Evolutionary conservation across 2,797 vertebrate species (phyloP), one percentile per base, ranked within the genome.

Genomic region (Tenualosa thibaudeaui): DNA sequence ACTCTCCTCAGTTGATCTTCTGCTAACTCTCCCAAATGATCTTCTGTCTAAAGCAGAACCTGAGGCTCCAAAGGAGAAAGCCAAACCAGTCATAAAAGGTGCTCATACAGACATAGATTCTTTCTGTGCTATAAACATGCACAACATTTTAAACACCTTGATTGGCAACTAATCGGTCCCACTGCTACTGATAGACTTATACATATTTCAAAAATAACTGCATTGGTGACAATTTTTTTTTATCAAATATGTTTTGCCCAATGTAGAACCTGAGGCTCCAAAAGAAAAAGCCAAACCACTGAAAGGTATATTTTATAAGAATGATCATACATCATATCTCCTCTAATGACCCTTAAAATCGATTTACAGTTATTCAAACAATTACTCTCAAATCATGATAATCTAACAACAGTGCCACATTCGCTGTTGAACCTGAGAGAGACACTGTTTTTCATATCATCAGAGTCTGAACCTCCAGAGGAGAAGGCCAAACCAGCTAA

Each of bases 11-110:
- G 65, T 71, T 71, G 0, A 40, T n/a, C n/a, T n/a, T n/a, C n/a
- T n/a, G n/a, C n/a, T n/a, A n/a, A n/a, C n/a, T n/a, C n/a, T n/a
- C n/a, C 26, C 17, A 71, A 71, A 17, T n/a, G 3, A 17, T 82
- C 81, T 87, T 46, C 8, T 58, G 2, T 19, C 40, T 46, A 81
- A 78, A 7, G 17, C 40, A 78, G 71, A 78, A 46, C 26, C 71
- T 53, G 51, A 84, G 15, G 31, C 53, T 22, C 81, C 43, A 58
- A 78, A 68, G 60, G 83, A 87, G 81, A 85, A 85, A 83, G 56
- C 17, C 17, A 78, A 78, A 89, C 81, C 86, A 54, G 4, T 65
- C 84, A 88, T 84, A 81, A 91, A 90, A 87, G 89, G 90, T 93
- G 58, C n/a, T 9, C 1, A 62, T 62, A 22, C 19, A 10, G n/a